Evolutionary conservation across 2,888 invertebrate genomes (phyloP).

Genomic region (Malacosoma neustria): DNA sequence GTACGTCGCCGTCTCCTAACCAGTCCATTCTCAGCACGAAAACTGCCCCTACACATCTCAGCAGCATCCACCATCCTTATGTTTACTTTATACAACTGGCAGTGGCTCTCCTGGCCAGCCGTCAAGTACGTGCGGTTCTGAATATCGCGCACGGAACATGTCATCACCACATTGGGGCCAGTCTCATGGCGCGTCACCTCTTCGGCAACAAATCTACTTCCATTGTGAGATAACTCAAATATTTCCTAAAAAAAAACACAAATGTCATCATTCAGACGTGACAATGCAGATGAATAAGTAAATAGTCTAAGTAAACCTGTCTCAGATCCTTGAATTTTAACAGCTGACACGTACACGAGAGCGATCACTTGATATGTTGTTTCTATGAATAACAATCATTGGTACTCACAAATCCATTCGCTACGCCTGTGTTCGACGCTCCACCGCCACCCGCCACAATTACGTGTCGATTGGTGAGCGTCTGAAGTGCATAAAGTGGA

Average conservation of each 20-base stretch:
- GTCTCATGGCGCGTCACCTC: constrained; percentile 93
- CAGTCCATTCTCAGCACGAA: constrained; percentile 65
- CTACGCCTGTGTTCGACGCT: constrained; percentile 96
- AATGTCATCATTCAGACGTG: constrained; percentile 7
- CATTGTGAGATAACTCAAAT: constrained; percentile 92
- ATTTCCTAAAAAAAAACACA: constrained; percentile 84
- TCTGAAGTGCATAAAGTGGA: constrained; percentile 93
- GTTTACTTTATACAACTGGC: constrained; percentile 87
- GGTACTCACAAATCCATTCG: constrained; percentile 94
- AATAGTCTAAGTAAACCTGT: constrained; percentile 7
- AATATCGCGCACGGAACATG: constrained; percentile 83
- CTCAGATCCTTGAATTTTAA: constrained; percentile 12
- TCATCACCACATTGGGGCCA: constrained; percentile 93
- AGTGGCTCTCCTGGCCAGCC: constrained; percentile 94
- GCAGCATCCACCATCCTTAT: constrained; percentile 72
- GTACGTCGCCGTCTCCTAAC: constrained; percentile 61
- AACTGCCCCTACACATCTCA: constrained; percentile 73
- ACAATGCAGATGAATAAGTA: constrained; percentile 7
- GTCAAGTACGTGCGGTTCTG: constrained; percentile 86
- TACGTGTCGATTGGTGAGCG: constrained; percentile 93
- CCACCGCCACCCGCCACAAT: constrained; percentile 98
- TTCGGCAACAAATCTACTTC: constrained; percentile 86
- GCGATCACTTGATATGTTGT: constrained; percentile 8
- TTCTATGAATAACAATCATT: constrained; percentile 5
- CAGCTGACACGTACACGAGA: constrained; percentile 35